Evolutionary conservation across 1,140 invertebrate genomes (phyloP).

Genomic region (Conus betulinus): DNA sequence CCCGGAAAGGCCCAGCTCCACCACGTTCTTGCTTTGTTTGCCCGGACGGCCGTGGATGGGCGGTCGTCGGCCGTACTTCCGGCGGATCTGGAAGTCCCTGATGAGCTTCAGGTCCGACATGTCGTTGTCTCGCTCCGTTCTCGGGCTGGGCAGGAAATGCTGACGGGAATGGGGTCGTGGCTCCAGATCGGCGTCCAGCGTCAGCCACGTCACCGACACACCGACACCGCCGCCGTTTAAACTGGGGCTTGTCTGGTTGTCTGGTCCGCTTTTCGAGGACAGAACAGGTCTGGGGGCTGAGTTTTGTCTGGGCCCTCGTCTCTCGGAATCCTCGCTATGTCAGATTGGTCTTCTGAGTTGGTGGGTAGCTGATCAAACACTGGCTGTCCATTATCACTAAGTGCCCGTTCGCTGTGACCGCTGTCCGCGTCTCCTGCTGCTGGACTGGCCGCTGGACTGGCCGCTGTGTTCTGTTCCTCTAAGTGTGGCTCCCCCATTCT

Average conservation of each 20-base stretch:
- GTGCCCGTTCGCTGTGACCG: not conserved
- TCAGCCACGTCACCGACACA: constrained; percentile 7
- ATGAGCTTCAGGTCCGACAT: constrained; percentile 12
- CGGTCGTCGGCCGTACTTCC: constrained; percentile 3
- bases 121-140: not conserved
- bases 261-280: not conserved
- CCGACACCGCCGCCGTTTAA: not conserved
- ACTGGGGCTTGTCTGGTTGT: not conserved
- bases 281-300: too few relatives aligned
- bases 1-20: constrained; percentile 13
- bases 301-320: not conserved
- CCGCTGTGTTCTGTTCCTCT: not conserved
- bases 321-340: not conserved
- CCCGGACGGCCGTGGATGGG: not conserved
- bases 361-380: not conserved
- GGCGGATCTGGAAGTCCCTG: constrained; percentile 17
- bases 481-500: not conserved
- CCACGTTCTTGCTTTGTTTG: not conserved
- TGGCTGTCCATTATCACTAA: not conserved
- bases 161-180: not conserved
- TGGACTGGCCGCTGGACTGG: not conserved
- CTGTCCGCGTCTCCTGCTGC: not conserved
- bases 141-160: not conserved
- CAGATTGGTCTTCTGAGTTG: not conserved
- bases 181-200: not conserved